Percentiles rank a stretch among this genome's conserved stretches.
phyloP scores from a whole-genome alignment of 2,113 vertebrate species.

The Gnathonemus longibarbis region DNA sequence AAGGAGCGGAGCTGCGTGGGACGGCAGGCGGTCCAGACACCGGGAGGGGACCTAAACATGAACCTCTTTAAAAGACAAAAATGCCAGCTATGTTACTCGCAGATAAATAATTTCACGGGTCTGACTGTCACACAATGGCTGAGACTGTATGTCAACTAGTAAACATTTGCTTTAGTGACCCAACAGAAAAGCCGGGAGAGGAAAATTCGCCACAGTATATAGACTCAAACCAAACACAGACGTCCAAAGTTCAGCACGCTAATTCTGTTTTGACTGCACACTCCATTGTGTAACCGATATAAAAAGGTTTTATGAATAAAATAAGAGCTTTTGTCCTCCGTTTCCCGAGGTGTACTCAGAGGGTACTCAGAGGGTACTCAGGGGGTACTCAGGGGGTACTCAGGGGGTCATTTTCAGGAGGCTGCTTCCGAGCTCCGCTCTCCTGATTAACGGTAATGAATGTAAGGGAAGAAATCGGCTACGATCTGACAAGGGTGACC shows the following conservation, averaged over 20 bases:
- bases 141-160: slow-evolving; percentile 9
- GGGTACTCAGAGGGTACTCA: not conserved
- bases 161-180: slow-evolving; percentile 3
- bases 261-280: slow-evolving; percentile 12
- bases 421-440: not conserved
- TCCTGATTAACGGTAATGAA: not conserved
- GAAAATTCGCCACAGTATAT: not conserved
- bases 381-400: not conserved
- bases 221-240: slow-evolving; percentile 17
- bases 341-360: not conserved
- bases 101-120: not conserved
- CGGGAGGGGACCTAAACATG: not conserved
- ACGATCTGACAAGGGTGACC: not conserved
- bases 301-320: not conserved
- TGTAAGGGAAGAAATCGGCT: not conserved
- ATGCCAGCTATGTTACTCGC: slow-evolving; percentile 5
- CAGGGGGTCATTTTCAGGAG: not conserved
- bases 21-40: not conserved
- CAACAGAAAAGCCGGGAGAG: not conserved
- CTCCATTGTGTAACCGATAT: not conserved
- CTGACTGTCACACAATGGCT: not conserved
- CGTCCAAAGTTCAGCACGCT: slow-evolving; percentile 12
- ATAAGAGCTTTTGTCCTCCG: not conserved
- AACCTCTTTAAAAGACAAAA: not conserved
- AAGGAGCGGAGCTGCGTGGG: not conserved